Conservation (phyloP, 1,140 invertebrate genomes). For the Sminthurinus signatus region DNA sequence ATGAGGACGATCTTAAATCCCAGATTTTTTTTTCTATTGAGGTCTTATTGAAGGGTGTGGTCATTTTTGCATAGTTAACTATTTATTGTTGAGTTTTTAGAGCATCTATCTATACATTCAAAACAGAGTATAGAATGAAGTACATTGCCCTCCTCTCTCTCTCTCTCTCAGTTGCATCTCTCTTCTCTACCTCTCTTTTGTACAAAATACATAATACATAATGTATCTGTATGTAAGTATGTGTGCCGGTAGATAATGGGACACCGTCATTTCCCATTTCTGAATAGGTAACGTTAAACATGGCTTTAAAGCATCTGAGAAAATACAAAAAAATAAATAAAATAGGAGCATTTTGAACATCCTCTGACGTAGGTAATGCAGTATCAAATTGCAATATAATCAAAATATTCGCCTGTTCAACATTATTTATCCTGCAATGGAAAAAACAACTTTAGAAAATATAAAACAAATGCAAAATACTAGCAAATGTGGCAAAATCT, state of each 20-base stretch:
- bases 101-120: too few species aligned
- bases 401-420: too few species aligned
- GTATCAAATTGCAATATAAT: too few species aligned
- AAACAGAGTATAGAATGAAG: constrained; percentile 21
- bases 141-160: constrained; percentile 21
- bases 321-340: too few species aligned
- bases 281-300: neutral
- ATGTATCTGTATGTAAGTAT: too few species aligned
- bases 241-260: neutral
- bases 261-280: constrained; percentile 14
- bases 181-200: neutral
- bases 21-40: constrained; percentile 29
- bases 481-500: too few species aligned
- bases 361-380: constrained; percentile 6
- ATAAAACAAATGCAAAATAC: too few species aligned
- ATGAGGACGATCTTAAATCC: constrained; percentile 19
- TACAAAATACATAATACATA: neutral
- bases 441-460: too few species aligned
- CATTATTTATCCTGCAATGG: too few species aligned
- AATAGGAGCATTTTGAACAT: too few species aligned
- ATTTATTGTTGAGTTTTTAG: constrained; percentile 27
- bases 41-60: constrained; percentile 25
- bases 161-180: constrained; percentile 1
- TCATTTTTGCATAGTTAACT: constrained; percentile 26
- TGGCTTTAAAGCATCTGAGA: too few species aligned